Base-by-base conservation (phyloP, 2,888 invertebrate genomes). In the Drosophila melanocephala region DNA sequence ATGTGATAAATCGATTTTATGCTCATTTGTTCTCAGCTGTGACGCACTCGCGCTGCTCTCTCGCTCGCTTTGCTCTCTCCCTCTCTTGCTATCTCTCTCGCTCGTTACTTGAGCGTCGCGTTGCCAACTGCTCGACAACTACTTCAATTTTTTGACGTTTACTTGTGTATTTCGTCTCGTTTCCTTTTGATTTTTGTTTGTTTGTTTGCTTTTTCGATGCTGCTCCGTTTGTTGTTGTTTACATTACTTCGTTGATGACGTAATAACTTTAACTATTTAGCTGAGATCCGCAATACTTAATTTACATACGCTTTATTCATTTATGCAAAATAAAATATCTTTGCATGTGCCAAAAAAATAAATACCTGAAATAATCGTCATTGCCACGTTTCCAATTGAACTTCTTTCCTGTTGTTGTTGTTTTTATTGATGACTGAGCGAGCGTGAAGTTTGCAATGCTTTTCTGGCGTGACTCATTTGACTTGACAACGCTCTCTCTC, bases 1-100 rank as follows among this genome's bases (percentile, higher is more conserved):
- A 77, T 87, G 87, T 76, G 89, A 87, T 77, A 87, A 87, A 87
- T 87, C 87, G 87, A 87, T 87, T 87, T 82, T 82, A 55, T 53
- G 72, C 88, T 84, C 83, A 60, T 62, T 72, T 64, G 26, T 52
- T 51, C 60, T 74, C 64, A 61, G 68, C 60, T 65, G 63, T 60
- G 76, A 72, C 56, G 56, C 70, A 72, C 68, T 56, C 62, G 55
- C 58, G 57, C 19, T 60, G 26, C 69, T 47, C 59, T 57, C 59
- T 57, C 69, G 52, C 66, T 56, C 58, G 55, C 56, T 53, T 14
- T 57, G 26, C 71, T 42, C 72, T 62, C 57, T 57, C 67, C 53
- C 26, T 16, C 44, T 61, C 59, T 61, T 61, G 59, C 42, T 60
- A 28, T 9, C 33, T 16, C 53, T 66, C 51, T 59, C 28, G 50